These are phyloP conservation scores for Porites evermanni DNA, from an alignment of 92 coral and sea anemone genomes.

Conservation along the genomic window DNA sequence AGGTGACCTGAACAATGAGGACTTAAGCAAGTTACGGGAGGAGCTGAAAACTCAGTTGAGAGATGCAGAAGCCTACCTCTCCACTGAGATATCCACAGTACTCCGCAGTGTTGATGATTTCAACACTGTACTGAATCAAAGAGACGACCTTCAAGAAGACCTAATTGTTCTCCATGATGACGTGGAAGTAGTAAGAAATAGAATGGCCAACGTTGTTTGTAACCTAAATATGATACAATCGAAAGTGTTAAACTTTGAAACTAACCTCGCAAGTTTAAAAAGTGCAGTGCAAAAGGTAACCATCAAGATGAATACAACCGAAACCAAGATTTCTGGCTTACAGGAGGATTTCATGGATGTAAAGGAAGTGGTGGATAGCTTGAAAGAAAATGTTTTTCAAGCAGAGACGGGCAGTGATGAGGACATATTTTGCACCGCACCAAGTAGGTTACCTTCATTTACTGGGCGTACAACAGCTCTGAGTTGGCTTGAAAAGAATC, in stretches of 20 bases:
- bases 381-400: not conserved
- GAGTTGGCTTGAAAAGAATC: not conserved
- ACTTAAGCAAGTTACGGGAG: not conserved
- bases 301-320: not conserved
- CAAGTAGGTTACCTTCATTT: not conserved
- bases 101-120: no score
- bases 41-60: not conserved
- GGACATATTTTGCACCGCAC: not conserved
- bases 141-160: no score
- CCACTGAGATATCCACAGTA: not conserved
- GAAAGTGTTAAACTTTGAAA: no score
- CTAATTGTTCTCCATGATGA: no score
- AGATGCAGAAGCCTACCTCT: not conserved
- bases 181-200: no score
- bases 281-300: not conserved
- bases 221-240: no score
- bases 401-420: not conserved
- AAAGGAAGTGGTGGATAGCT: not conserved
- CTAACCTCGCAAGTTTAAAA: not conserved
- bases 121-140: no score
- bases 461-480: not conserved
- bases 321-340: not conserved
- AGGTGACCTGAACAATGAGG: not conserved
- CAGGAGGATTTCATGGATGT: not conserved
- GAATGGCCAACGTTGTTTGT: no score